Conservation (phyloP, 2,113 vertebrate species). For the Antechinus stuartii region DNA sequence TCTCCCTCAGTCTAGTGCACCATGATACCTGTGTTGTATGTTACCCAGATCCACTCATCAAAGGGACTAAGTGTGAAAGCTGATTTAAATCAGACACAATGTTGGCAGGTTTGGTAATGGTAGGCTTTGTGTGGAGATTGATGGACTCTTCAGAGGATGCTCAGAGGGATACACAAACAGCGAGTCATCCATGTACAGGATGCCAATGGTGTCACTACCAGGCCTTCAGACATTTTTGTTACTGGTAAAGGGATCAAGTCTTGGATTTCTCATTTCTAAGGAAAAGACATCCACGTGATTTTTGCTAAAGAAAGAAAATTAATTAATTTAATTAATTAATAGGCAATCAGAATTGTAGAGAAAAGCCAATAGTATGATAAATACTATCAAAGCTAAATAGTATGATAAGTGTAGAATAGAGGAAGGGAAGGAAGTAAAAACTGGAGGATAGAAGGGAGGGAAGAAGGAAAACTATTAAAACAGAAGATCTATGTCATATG, state of each 20-base stretch:
- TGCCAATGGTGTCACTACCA: slow-evolving; percentile 90
- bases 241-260: slow-evolving; percentile 94
- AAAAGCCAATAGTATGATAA: too few species aligned
- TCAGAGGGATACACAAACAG: slow-evolving; percentile 91
- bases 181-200: slow-evolving; percentile 93
- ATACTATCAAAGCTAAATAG: too few species aligned
- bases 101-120: slow-evolving; percentile 94
- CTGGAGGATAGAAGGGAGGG: too few species aligned
- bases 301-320: slow-evolving; percentile 93
- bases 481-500: too few species aligned
- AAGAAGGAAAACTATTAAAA: too few species aligned
- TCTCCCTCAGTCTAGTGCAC: slow-evolving; percentile 88
- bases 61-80: slow-evolving; percentile 92
- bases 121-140: slow-evolving; percentile 92
- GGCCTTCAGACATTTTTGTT: slow-evolving; percentile 93
- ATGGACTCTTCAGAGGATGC: slow-evolving; percentile 81
- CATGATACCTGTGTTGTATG: slow-evolving; percentile 91
- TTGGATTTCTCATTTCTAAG: slow-evolving; percentile 92
- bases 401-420: too few species aligned
- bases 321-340: too few species aligned
- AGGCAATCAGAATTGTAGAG: slow-evolving; percentile 90
- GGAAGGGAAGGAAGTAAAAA: too few species aligned
- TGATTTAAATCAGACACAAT: slow-evolving; percentile 91
- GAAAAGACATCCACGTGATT: slow-evolving; percentile 92
- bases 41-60: slow-evolving; percentile 91